phyloP scores from a whole-genome alignment of 2,888 invertebrate genomes.

The Steinernema carpocapsae region DNA sequence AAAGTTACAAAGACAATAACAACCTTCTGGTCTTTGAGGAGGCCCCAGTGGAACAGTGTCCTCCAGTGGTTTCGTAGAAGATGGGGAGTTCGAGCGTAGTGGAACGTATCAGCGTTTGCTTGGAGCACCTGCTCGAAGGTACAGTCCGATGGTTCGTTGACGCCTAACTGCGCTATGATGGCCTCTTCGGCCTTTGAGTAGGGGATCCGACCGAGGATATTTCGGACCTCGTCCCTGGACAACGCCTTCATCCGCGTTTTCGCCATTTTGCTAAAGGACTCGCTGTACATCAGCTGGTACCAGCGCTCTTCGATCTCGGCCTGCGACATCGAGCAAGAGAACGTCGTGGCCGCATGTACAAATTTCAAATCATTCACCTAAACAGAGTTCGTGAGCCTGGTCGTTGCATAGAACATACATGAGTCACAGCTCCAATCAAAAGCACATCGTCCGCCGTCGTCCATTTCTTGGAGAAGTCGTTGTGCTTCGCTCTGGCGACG shows the following conservation, averaged over 20 bases:
- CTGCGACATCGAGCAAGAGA: conserved; percentile 90
- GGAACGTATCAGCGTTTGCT: conserved; percentile 75
- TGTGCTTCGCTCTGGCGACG: conserved; percentile 36
- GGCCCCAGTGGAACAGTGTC: conserved; percentile 85
- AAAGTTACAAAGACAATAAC: not conserved
- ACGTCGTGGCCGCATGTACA: conserved; percentile 88
- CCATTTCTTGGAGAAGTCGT: conserved; percentile 80
- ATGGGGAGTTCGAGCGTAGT: conserved; percentile 81
- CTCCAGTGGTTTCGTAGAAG: conserved; percentile 87
- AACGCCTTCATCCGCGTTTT: conserved; percentile 51
- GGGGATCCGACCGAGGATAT: conserved; percentile 77
- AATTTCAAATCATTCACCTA: conserved; percentile 75
- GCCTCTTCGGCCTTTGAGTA: conserved; percentile 89
- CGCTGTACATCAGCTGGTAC: conserved; percentile 92
- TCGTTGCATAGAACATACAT: conserved; percentile 73
- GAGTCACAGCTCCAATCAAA: conserved; percentile 88
- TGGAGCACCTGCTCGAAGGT: conserved; percentile 68
- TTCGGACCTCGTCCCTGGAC: conserved; percentile 41
- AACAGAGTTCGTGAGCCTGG: not conserved
- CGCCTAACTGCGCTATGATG: conserved; percentile 73
- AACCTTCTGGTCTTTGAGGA: conserved; percentile 82
- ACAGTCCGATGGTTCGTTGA: conserved; percentile 74
- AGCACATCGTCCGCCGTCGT: conserved; percentile 95
- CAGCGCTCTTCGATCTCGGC: conserved; percentile 93
- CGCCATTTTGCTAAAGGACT: conserved; percentile 78